Evolutionary conservation across 2,888 invertebrate genomes (phyloP), one percentile per base, ranked within the genome.

Genomic region (Conchocele bisecta): DNA sequence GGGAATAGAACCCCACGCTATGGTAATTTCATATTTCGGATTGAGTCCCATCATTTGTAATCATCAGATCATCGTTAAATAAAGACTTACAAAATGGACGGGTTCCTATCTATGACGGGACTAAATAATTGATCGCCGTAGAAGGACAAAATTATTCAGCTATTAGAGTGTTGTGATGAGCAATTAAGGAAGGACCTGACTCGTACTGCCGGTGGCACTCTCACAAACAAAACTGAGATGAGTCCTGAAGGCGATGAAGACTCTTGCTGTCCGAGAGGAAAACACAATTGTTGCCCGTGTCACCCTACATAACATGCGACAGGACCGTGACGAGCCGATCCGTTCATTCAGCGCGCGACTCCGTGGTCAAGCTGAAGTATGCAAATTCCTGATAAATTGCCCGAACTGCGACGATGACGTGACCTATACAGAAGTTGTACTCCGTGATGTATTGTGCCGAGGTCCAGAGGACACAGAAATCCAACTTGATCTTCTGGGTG

Each of bases 311-410:
- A 67, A 77, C 35, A 78, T 77, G 75, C 53, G 66, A 35, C 81
- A 81, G 41, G 74, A 79, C 29, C 54, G 76, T 3, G 75, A 76
- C 35, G 79, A 83, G 51, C 35, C 83, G n/a, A 56, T 79, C 0
- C 53, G 82, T 1, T 46, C 29, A 4, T 81, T 75, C 37, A 51
- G 75, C 29, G 81, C 81, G 15, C 28, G 77, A 9, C 42, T 83
- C 0, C 42, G 57, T 1, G 82, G 81, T 17, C 80, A 83, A 46
- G 81, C 83, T 9, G 37, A 57, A 13, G 53, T 81, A 2, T 83
- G 82, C 51, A 81, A 73, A 29, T 80, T 65, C 31, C 11, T 44
- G 0, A 46, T 75, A 1, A 54, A 56, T 26, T 78, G 74, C 51
- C 31, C 68, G 15, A 17, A 13, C 6, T 74, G 74, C 56, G 17